A percentile compares a stretch with the other conserved stretches of the same genome.
These are phyloP conservation scores for Dynastes hyllus DNA, from an alignment of 2,888 invertebrate genomes.

Conservation along the genomic window DNA sequence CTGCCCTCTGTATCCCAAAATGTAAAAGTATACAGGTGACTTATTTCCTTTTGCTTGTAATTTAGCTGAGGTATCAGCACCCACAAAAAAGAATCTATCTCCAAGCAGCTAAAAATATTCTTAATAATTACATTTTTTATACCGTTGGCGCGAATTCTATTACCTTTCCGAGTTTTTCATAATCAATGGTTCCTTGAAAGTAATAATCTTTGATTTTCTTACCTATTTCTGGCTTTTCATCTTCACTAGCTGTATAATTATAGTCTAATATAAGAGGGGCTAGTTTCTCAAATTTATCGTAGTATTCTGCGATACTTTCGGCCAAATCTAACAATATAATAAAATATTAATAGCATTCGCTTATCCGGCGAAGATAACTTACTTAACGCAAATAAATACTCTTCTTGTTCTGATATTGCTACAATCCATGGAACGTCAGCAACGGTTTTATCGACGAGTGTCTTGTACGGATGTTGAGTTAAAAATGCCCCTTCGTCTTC, in stretches of 20 bases:
- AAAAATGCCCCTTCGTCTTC: conserved; percentile 72
- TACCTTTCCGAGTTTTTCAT: conserved; percentile 55
- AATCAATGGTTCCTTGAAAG: conserved; percentile 67
- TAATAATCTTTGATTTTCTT: conserved; percentile 55
- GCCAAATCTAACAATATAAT: conserved; percentile 53
- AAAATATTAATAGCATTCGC: background rate
- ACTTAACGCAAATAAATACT: conserved; percentile 80
- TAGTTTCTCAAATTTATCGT: conserved; percentile 75
- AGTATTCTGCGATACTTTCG: conserved; percentile 68
- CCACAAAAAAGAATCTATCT: conserved; percentile 76
- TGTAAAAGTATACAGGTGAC: conserved; percentile 76
- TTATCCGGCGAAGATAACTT: conserved; percentile 46
- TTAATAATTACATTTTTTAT: background rate
- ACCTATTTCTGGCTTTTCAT: conserved; percentile 59
- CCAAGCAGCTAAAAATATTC: conserved; percentile 72
- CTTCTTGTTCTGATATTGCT: conserved; percentile 79
- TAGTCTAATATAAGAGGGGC: conserved; percentile 78
- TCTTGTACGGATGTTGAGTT: conserved; percentile 75
- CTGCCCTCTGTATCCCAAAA: conserved; percentile 44
- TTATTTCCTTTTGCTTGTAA: conserved; percentile 73
- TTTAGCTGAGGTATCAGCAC: conserved; percentile 74
- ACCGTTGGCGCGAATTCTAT: background rate
- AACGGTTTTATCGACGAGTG: conserved; percentile 75
- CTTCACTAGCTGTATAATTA: conserved; percentile 72
- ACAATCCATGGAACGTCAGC: conserved; percentile 79